Evolutionary conservation across 92 coral and sea anemone species (phyloP).

Genomic region (Zoanthus gigantus): DNA sequence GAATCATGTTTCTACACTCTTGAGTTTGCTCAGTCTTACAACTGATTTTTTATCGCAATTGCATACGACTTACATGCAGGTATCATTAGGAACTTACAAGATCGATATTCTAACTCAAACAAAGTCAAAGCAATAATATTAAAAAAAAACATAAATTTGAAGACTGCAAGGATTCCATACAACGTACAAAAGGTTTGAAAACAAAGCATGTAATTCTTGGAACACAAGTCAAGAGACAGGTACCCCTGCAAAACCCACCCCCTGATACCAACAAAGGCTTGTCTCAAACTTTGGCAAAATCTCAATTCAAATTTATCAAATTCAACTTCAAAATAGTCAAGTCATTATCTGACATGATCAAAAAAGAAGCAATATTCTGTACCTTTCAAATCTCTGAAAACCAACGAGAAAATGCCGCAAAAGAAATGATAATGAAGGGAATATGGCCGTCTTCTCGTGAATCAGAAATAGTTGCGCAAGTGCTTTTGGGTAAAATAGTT

Average conservation of each 20-base stretch:
- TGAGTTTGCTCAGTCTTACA: too few relatives aligned
- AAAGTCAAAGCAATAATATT: neutral
- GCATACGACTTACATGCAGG: neutral
- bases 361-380: conserved; percentile 1
- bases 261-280: conserved; percentile 29
- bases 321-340: neutral
- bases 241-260: conserved; percentile 53
- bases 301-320: neutral
- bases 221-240: conserved; percentile 28
- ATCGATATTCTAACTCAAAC: neutral
- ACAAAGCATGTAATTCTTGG: neutral
- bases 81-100: neutral
- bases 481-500: conserved; percentile 10
- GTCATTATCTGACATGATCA: neutral
- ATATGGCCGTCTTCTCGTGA: conserved; percentile 52
- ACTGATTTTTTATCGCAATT: neutral
- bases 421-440: conserved; percentile 13
- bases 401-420: conserved; percentile 27
- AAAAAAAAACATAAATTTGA: neutral
- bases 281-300: conserved; percentile 9
- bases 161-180: neutral
- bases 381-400: conserved; percentile 13
- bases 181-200: neutral
- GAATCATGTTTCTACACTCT: neutral
- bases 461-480: conserved; percentile 26